Conservation (phyloP, 1,140 invertebrate genomes). For the Pectinophora gossypiella region DNA sequence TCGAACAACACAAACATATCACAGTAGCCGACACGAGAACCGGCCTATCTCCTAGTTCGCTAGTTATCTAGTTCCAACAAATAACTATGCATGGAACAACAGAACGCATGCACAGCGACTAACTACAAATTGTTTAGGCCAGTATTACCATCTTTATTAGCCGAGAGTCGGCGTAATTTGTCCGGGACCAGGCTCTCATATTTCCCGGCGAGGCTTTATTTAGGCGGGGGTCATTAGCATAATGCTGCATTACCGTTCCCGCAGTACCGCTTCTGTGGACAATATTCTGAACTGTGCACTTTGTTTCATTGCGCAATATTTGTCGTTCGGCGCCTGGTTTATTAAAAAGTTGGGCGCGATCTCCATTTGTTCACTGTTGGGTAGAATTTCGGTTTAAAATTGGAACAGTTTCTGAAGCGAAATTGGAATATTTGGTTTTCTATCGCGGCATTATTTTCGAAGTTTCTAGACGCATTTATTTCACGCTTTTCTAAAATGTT, state of each 20-base stretch:
- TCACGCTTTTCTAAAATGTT: too few species aligned
- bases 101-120: slow-evolving; percentile 6
- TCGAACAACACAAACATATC: too few species aligned
- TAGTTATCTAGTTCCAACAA: neutral
- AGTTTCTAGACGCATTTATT: too few species aligned
- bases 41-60: too few species aligned
- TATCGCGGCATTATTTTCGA: too few species aligned
- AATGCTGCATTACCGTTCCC: slow-evolving; percentile 12
- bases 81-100: slow-evolving; percentile 3
- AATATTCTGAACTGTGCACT: slow-evolving; percentile 4
- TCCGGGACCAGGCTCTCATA: slow-evolving; percentile 34
- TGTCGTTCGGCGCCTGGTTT: neutral
- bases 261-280: neutral
- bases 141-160: slow-evolving; percentile 46
- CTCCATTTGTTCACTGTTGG: neutral
- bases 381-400: too few species aligned
- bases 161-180: slow-evolving; percentile 36
- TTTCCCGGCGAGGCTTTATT: slow-evolving; percentile 37
- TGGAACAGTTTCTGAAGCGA: too few species aligned
- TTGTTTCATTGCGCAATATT: slow-evolving; percentile 2
- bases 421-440: too few species aligned
- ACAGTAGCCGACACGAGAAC: too few species aligned
- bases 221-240: slow-evolving; percentile 14
- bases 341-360: neutral
- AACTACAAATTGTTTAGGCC: slow-evolving; percentile 30